Evolutionary conservation across 2,888 invertebrate genomes (phyloP), one percentile per base, ranked within the genome.

Genomic region (Drosophila limbata): DNA sequence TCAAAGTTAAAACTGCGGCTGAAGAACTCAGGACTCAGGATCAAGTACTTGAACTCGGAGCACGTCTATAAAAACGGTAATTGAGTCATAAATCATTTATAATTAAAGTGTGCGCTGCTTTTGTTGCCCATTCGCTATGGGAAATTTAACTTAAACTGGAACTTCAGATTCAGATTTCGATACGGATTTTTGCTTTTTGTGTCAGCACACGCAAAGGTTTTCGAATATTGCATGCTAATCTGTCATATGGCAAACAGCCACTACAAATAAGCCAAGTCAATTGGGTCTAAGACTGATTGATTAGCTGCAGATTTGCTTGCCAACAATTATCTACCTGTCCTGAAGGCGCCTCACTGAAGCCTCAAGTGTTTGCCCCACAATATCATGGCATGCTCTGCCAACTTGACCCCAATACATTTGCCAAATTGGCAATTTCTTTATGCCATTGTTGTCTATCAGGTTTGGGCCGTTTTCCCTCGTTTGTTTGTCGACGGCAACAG

Each of bases 61-160:
- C 52, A 62, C 70, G 47, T 61, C 71, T 56, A 45, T 69, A 56
- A 66, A 45, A 83, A 84, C 78, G 84, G 84, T 84, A 84, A 84
- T 83, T 84, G 76, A 83, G 73, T 74, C 73, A 78, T 71, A 74
- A 85, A 83, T 83, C 72, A 76, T 79, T 60, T 63, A 67, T 73
- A 83, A 81, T 83, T 77, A 72, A 75, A 68, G 57, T 56, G 25
- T 21, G 25, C 50, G 9, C 19, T 25, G 21, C 61, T 47, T 45
- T 31, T 39, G 50, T 15, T 25, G 69, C 15, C 31, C 50, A 64
- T 65, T 60, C 51, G 47, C 42, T 21, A 62, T 44, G 61, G 53
- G 45, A 51, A 61, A 69, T 68, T 80, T 47, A 63, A 57, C 67
- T 63, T 72, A 69, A 64, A 39, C 5, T 8, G 56, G 47, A 17